phyloP scores from a whole-genome alignment of 2,113 vertebrate genomes.

The Hystrix brachyura region DNA sequence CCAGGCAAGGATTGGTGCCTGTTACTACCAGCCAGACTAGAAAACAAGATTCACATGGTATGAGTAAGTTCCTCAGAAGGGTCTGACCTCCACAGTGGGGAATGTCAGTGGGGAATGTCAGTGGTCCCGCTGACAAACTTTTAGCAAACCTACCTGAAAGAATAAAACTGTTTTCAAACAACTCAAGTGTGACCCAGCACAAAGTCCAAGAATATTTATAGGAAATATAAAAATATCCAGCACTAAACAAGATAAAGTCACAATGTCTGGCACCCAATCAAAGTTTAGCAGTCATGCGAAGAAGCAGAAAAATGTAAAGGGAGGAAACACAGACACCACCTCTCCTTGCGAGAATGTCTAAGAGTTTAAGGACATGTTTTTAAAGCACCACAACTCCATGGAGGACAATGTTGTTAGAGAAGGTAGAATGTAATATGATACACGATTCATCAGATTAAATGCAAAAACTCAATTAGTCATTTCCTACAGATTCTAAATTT shows the following conservation, averaged over 20 bases:
- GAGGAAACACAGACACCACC: background rate
- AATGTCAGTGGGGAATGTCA: no score
- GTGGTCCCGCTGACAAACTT: background rate
- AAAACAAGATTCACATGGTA: background rate
- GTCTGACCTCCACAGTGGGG: background rate
- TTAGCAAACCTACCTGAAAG: slow-evolving; percentile 9
- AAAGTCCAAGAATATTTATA: background rate
- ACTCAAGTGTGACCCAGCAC: background rate
- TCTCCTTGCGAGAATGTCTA: background rate
- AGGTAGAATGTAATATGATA: background rate
- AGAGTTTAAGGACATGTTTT: background rate
- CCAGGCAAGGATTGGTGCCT: background rate
- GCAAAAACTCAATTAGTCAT: background rate
- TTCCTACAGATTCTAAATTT: background rate
- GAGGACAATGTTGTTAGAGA: background rate
- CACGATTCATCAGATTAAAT: background rate
- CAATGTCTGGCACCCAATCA: background rate
- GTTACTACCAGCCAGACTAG: background rate
- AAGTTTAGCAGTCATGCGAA: background rate
- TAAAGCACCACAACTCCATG: background rate
- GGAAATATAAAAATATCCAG: slow-evolving; percentile 16
- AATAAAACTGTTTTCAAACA: background rate
- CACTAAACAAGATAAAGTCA: background rate
- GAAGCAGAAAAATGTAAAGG: background rate
- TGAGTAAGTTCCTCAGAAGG: background rate